Conservation (phyloP, 2,888 invertebrate genomes). For the Dasypolia templi region DNA sequence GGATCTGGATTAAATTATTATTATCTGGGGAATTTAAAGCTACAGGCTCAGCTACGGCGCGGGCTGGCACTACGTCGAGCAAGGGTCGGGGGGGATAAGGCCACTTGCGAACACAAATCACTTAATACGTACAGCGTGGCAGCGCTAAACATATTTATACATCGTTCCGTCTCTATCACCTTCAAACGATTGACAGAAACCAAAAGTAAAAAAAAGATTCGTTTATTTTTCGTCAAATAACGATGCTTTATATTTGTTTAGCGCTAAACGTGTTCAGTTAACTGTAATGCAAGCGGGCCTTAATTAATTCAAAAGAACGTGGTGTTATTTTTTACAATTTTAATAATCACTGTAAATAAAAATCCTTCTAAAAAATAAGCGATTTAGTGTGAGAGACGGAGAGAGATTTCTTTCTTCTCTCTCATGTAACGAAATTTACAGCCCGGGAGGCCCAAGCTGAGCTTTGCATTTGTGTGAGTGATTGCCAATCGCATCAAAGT, state of each 20-base stretch:
- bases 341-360: neutral
- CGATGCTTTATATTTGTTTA: neutral
- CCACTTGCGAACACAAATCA: no score
- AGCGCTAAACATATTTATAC: neutral
- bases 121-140: neutral
- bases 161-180: neutral
- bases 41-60: no score
- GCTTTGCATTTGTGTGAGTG: no score
- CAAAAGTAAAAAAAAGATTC: no score
- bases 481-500: no score
- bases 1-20: no score
- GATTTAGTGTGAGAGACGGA: neutral
- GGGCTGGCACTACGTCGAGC: no score
- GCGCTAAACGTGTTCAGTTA: neutral
- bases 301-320: slow-evolving; percentile 2
- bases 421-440: neutral
- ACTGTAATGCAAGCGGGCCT: neutral
- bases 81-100: no score
- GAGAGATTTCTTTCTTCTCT: neutral
- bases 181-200: neutral
- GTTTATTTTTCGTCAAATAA: no score
- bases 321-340: neutral
- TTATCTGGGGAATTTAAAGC: no score
- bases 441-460: no score
- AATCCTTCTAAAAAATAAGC: neutral